Evolutionary conservation across 2,888 invertebrate genomes (phyloP), one percentile per base, ranked within the genome.

Genomic region (Eilema caniola): DNA sequence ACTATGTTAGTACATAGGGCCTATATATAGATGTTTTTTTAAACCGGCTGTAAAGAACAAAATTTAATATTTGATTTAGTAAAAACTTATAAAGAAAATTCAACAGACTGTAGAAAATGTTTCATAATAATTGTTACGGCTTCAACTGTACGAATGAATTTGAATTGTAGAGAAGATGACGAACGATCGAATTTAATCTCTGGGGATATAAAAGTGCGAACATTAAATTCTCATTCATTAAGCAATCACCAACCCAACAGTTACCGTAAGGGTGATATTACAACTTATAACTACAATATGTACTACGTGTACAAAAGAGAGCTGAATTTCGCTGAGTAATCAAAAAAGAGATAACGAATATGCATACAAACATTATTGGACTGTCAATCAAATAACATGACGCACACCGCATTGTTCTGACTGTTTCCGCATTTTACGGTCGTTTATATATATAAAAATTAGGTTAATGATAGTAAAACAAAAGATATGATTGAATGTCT

Each of bases 331-430:
- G n/a, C 53, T 53, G 53, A 12, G 11, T 20, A 20, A 47, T 33
- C 24, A 37, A 64, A 72, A 62, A 72, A 57, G 60, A 71, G 28
- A 61, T 64, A 57, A 53, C 71, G 66, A 78, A 74, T 78, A 76
- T 73, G 74, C 74, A 78, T 76, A 65, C 79, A 69, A 74, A 76
- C 76, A 70, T 74, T 76, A 81, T 78, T 76, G 79, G 62, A 68
- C 71, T 80, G 79, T 78, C 79, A 79, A 76, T 80, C 79, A 80
- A 76, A 74, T 69, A 61, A 31, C 23, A 62, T 71, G 74, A 69
- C 74, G 68, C 61, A 72, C 73, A 28, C 61, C 60, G 62, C 57
- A 72, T 8, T 71, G 74, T 62, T 62, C 16, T 41, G 37, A 41
- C 37, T 76, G 53, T 53, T 53, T 10, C 47, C 23, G 31, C 31